These are phyloP conservation scores for Caranx ignobilis DNA, from an alignment of 2,113 vertebrate genomes.

Conservation along the genomic window DNA sequence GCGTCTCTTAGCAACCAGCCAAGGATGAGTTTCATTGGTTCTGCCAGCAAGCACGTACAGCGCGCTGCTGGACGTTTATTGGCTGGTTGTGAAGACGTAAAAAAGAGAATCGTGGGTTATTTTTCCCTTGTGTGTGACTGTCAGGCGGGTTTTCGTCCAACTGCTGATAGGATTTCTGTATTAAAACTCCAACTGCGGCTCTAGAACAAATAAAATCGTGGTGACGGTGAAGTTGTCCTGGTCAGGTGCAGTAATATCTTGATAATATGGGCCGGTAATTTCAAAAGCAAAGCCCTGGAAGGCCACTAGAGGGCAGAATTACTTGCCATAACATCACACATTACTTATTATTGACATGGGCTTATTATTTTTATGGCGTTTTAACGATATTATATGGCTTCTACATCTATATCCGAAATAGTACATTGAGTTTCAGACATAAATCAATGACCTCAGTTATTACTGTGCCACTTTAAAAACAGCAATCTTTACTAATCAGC, in stretches of 20 bases:
- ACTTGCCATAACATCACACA: neutral
- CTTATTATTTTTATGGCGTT: neutral
- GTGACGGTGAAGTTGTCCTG: no score
- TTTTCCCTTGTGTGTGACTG: neutral
- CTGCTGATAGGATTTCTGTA: accelerated
- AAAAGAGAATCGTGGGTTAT: accelerated
- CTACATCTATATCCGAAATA: neutral
- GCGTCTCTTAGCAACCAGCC: conserved; percentile 78
- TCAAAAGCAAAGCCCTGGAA: neutral
- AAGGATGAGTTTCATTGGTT: conserved; percentile 58
- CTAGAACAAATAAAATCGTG: neutral
- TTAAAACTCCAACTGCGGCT: no score
- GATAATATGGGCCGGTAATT: accelerated
- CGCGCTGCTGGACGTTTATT: conserved; percentile 49
- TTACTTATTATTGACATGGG: neutral
- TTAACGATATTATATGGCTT: neutral
- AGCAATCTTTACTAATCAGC: neutral
- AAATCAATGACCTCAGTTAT: neutral
- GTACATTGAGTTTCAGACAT: neutral
- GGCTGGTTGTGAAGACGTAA: conserved; percentile 42
- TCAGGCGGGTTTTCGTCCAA: neutral
- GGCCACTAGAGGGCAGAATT: conserved; percentile 59
- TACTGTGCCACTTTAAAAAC: neutral
- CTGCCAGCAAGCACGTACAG: neutral
- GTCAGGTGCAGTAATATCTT: accelerated